Evolutionary conservation across 2,797 vertebrate genomes (phyloP), one percentile per base, ranked within the genome.

Genomic region (Lophotriccus pileatus): DNA sequence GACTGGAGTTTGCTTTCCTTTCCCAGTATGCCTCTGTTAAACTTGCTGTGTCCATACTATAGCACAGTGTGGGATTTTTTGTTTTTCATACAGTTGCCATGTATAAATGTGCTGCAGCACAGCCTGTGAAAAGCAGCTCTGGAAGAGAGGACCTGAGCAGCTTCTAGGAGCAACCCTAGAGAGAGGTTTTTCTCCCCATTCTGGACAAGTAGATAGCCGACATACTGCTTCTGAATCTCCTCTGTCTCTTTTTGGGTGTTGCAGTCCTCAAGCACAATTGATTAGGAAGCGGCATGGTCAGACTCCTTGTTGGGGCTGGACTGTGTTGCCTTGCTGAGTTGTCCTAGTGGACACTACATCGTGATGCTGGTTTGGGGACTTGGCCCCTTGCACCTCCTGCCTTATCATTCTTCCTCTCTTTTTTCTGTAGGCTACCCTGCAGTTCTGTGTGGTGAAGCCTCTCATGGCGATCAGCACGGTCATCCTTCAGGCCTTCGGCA

Each of bases 371-470:
- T 56, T 88, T 87, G 74, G 36, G 19, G 67, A 3, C 32, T 46
- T 52, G 39, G 36, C 46, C 39, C 70, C 24, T 37, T 68, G 12
- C 7, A 76, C 12, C 15, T 59, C 25, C 88, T 89, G 16, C 52
- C 37, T 50, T 75, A 89, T 89, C 69, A 84, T 81, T 84, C n/a
- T 30, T 60, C 13, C 36, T 66, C 20, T 95, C 66, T 84, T 5
- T 1, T 70, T 90, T 39, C 15, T 62, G 32, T 95, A 99, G 98
- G 99, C 99, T 86, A 99, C 99, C 9, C 95, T 99, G 93, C 99
- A 99, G 98, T 99, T 99, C 97, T 99, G 99, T 24, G 99, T 99
- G 91, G 98, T 99, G 91, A 99, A 99, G 93, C 99, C 99, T 4
- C 98, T 99, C 95, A 99, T 99, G 99, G 99, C 99, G 0, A 93